Conservation (phyloP, 1,140 invertebrate genomes). For the Caerostris extrusa region DNA sequence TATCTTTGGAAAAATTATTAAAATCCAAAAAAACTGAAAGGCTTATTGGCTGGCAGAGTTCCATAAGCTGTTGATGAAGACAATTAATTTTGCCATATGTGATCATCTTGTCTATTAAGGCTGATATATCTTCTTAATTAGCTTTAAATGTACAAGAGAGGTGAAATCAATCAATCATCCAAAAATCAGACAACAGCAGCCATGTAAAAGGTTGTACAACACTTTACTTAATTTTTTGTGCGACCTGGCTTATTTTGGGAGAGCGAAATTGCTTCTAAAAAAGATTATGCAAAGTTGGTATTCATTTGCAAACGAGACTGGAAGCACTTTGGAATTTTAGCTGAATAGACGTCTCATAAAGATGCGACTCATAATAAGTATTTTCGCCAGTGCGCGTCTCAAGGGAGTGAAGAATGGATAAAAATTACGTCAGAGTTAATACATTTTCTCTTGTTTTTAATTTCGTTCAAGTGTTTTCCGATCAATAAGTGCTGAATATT, state of each 20-base stretch:
- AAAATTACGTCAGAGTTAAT: constrained; percentile 39
- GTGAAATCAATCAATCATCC: constrained; percentile 29
- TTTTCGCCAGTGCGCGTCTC: constrained; percentile 41
- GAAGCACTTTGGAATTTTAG: constrained; percentile 29
- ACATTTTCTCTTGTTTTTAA: constrained; percentile 71
- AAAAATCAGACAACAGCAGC: not conserved
- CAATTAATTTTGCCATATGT: constrained; percentile 28
- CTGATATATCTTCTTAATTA: constrained; percentile 32
- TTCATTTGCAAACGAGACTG: constrained; percentile 45
- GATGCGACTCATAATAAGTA: constrained; percentile 49
- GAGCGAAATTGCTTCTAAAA: not conserved
- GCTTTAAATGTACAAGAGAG: constrained; percentile 20
- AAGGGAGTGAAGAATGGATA: constrained; percentile 4
- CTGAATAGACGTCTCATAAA: constrained; percentile 63
- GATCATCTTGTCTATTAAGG: not conserved
- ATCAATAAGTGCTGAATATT: constrained; percentile 72
- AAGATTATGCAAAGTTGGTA: not conserved
- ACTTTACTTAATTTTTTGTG: not conserved
- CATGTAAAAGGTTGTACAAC: not conserved
- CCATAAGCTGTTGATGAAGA: constrained; percentile 18
- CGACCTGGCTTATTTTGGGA: not conserved
- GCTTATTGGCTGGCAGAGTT: not conserved
- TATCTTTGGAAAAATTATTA: not conserved
- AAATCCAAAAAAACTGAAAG: not conserved
- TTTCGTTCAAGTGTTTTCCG: constrained; percentile 71